Conservation (phyloP, 2,888 invertebrate species). For the Coleophora deauratella region DNA sequence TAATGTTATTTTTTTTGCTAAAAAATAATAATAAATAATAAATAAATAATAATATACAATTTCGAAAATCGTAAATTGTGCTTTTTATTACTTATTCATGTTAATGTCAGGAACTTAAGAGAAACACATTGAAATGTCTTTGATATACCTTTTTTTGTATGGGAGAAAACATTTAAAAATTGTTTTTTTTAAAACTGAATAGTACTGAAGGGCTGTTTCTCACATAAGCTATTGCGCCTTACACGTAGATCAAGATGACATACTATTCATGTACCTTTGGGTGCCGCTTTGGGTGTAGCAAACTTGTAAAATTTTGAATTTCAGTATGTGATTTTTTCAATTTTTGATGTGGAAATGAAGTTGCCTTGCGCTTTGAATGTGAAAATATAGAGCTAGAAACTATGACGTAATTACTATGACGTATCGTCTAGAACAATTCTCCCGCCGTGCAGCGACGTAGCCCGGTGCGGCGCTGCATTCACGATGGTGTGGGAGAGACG, state of each 20-base stretch:
- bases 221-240: neutral
- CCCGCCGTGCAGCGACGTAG: no score
- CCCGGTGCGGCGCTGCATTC: no score
- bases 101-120: neutral
- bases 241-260: no score
- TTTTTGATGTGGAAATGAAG: neutral
- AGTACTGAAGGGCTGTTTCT: conserved; percentile 1
- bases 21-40: neutral
- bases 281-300: neutral
- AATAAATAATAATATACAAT: neutral
- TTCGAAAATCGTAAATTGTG: neutral
- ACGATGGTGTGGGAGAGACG: no score
- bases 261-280: conserved; percentile 1
- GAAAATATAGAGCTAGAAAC: neutral
- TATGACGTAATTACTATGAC: neutral
- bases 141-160: neutral
- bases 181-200: neutral
- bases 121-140: no score
- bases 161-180: neutral
- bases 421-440: no score
- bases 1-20: no score
- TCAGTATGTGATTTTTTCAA: neutral
- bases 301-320: neutral
- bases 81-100: neutral
- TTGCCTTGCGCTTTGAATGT: neutral